These are phyloP conservation scores for Urocitellus parryii DNA, from an alignment of 2,113 vertebrate genomes.

Conservation along the genomic window DNA sequence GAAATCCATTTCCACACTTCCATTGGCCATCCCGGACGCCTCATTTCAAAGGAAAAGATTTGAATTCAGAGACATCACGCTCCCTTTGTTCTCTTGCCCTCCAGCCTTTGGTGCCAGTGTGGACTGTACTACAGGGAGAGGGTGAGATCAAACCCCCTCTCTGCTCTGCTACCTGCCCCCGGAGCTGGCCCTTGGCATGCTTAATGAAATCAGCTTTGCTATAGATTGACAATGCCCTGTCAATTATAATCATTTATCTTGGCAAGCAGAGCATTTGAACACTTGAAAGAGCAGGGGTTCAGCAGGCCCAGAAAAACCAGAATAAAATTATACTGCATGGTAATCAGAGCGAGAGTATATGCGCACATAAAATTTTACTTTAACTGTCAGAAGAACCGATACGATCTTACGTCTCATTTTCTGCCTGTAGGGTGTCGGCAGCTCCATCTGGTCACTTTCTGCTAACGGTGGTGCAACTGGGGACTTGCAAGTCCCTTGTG, in stretches of 20 bases:
- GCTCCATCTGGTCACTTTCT: conserved; percentile 32
- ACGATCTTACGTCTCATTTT: conserved; percentile 60
- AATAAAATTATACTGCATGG: conserved; percentile 68
- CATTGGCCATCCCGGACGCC: conserved; percentile 94
- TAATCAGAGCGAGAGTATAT: conserved; percentile 41
- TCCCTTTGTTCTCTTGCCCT: conserved; percentile 97
- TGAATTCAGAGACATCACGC: conserved; percentile 92
- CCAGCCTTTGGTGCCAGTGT: conserved; percentile 94
- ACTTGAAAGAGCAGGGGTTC: conserved; percentile 82
- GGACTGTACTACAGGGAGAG: conserved; percentile 93
- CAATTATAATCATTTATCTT: conserved; percentile 96
- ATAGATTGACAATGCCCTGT: conserved; percentile 92
- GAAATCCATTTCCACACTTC: conserved; percentile 97
- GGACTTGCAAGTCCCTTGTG: not conserved
- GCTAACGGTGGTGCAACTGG: not conserved
- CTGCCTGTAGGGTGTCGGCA: conserved; percentile 38
- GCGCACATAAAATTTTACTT: conserved; percentile 71
- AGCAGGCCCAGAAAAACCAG: conserved; percentile 59
- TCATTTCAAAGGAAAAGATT: conserved; percentile 94
- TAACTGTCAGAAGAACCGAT: conserved; percentile 54
- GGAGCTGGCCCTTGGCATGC: conserved; percentile 95
- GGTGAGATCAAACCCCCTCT: conserved; percentile 92
- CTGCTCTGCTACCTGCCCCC: conserved; percentile 92
- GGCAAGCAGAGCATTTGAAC: conserved; percentile 90
- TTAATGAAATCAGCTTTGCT: conserved; percentile 94